These are phyloP conservation scores for Margaritifera margaritifera DNA, from an alignment of 2,888 invertebrate genomes.

Conservation along the genomic window DNA sequence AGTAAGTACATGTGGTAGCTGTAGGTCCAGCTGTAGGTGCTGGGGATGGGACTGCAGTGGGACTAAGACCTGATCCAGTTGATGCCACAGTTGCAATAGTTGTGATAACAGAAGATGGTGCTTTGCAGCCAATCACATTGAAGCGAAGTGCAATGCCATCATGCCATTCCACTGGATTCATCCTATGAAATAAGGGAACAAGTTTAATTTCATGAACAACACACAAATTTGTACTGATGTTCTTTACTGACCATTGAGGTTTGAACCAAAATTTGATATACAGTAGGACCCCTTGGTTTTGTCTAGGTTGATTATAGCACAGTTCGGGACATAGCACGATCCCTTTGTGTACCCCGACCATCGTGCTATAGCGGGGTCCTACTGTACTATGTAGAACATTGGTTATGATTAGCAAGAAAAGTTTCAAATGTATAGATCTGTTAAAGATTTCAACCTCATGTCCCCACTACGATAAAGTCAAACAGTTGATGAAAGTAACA, in stretches of 20 bases:
- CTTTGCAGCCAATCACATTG: slow-evolving; percentile 55
- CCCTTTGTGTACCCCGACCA: no score
- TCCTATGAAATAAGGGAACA: slow-evolving; percentile 19
- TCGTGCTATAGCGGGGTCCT: no score
- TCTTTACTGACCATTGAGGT: background rate
- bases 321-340: no score
- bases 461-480: no score
- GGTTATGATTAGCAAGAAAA: no score
- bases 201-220: background rate
- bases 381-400: no score
- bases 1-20: slow-evolving; percentile 41
- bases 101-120: slow-evolving; percentile 43
- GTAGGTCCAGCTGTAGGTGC: slow-evolving; percentile 10
- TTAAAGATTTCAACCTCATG: no score
- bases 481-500: no score
- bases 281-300: no score
- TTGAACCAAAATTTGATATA: background rate
- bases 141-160: slow-evolving; percentile 53
- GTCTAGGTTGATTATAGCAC: no score
- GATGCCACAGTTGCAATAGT: slow-evolving; percentile 17
- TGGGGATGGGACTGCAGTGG: slow-evolving; percentile 1
- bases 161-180: slow-evolving; percentile 55
- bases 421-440: no score
- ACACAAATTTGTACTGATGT: background rate
- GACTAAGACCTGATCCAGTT: slow-evolving; percentile 9